These are phyloP conservation scores for Phyllostomus discolor DNA, from an alignment of 2,113 vertebrate genomes.

Conservation along the genomic window DNA sequence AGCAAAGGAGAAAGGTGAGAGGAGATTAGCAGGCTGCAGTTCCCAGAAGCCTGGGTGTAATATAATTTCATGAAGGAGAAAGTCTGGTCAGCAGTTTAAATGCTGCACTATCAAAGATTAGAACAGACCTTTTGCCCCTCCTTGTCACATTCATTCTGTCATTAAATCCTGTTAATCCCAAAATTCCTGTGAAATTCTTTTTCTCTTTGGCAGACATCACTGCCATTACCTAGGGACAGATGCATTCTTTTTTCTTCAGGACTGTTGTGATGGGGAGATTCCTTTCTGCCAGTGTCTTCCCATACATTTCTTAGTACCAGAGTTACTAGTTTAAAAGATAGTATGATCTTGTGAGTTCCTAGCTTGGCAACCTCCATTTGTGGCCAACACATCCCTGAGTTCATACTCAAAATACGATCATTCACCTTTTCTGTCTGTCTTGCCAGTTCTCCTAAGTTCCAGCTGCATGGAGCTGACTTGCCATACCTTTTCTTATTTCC, in stretches of 20 bases:
- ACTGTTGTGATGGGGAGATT: background rate
- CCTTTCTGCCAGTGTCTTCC: background rate
- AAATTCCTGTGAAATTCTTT: background rate
- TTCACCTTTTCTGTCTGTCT: background rate
- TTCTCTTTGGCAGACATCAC: background rate
- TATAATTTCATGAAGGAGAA: background rate
- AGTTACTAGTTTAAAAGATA: background rate
- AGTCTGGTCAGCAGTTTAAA: background rate
- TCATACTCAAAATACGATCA: background rate
- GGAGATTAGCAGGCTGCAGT: background rate
- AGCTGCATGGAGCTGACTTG: background rate
- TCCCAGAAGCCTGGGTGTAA: background rate
- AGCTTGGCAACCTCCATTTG: background rate
- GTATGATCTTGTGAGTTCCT: background rate
- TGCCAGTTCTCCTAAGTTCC: background rate
- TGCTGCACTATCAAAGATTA: background rate
- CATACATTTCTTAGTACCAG: background rate
- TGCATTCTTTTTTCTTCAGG: background rate
- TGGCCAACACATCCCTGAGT: background rate
- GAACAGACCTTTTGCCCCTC: background rate
- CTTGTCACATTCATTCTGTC: background rate
- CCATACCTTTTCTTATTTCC: background rate
- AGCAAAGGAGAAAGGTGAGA: background rate
- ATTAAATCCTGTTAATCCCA: background rate
- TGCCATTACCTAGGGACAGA: background rate